These are phyloP conservation scores for Paracentrotus lividus DNA, from an alignment of 53 echinoderm and acorn worm species.

Conservation along the genomic window DNA sequence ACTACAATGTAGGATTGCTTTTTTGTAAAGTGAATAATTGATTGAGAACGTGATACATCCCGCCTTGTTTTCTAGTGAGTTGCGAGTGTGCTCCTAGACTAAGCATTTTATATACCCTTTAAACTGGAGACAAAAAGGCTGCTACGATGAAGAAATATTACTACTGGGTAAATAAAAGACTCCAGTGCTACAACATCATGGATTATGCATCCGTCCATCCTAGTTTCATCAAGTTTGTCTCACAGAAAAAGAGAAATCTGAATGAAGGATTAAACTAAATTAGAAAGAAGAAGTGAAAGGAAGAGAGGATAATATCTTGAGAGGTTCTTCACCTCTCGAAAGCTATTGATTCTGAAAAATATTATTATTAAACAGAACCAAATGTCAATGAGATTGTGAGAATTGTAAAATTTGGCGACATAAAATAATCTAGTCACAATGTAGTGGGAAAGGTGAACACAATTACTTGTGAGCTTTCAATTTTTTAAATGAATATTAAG, in stretches of 20 bases:
- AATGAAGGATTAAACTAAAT: not conserved
- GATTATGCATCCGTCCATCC: not conserved
- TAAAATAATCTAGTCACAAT: too few species aligned
- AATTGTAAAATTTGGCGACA: too few species aligned
- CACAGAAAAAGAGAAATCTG: not conserved
- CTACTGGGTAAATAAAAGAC: not conserved
- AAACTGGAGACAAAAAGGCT: not conserved
- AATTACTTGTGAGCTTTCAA: too few species aligned
- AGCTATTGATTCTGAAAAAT: too few species aligned
- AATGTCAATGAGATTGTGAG: too few species aligned
- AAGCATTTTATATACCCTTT: not conserved
- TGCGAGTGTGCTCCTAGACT: not conserved
- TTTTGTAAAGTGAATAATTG: not conserved
- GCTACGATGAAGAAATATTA: not conserved
- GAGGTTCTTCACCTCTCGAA: not conserved
- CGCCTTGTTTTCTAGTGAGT: not conserved
- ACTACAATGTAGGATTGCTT: slow-evolving; percentile 18
- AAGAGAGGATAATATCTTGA: not conserved
- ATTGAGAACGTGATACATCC: not conserved
- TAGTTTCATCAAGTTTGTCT: not conserved
- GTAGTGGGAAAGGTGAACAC: too few species aligned
- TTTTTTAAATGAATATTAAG: too few species aligned
- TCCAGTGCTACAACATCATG: not conserved
- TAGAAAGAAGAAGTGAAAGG: too few species aligned
- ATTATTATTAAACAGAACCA: too few species aligned